A percentile compares a stretch with the other conserved stretches of the same genome.
These are phyloP conservation scores for Asarcornis scutulata DNA, from an alignment of 2,113 vertebrate species.

Conservation along the genomic window DNA sequence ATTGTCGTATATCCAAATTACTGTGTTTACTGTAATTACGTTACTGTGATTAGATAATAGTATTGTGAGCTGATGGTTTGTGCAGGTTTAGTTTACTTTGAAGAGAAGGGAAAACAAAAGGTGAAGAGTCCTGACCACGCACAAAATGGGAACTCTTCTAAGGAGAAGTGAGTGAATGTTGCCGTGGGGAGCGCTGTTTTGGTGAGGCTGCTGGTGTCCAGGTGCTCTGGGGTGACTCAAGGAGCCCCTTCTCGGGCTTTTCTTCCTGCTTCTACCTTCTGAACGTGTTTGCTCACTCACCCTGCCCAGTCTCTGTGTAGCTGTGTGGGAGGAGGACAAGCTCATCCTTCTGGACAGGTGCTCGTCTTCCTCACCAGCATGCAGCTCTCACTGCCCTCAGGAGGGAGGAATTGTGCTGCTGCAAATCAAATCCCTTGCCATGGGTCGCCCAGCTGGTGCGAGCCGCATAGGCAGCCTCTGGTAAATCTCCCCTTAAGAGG, in stretches of 20 bases:
- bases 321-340: neutral
- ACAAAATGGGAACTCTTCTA: neutral
- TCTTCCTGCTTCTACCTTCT: neutral
- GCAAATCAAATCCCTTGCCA: neutral
- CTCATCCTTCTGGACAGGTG: neutral
- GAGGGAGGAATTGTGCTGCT: neutral
- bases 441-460: neutral
- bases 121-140: no score
- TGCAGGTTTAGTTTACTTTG: neutral
- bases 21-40: no score
- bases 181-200: neutral
- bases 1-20: neutral
- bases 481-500: neutral
- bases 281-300: neutral
- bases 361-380: fast-evolving
- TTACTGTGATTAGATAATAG: neutral
- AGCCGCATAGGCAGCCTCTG: neutral
- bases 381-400: neutral
- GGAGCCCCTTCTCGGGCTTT: neutral
- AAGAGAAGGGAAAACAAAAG: neutral
- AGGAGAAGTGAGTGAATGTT: neutral
- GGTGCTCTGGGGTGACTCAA: neutral
- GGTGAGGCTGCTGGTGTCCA: neutral
- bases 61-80: neutral
- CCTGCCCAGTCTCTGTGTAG: neutral